Evolutionary conservation across 2,888 invertebrate species (phyloP).

Genomic region (Allophyes oxyacanthae): DNA sequence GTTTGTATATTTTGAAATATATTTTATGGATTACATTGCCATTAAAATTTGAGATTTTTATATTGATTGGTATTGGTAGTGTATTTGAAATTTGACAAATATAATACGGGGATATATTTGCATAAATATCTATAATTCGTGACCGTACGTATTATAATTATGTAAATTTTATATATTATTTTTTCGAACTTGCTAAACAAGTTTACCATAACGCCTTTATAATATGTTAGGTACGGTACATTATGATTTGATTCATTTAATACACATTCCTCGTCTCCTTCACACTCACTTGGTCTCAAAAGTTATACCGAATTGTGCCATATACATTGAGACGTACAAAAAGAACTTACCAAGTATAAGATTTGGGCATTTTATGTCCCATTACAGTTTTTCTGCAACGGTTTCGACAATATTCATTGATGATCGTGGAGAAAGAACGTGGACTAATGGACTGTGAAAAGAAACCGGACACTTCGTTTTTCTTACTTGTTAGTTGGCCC

Average conservation of each 20-base stretch:
- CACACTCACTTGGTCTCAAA: conserved; percentile 16
- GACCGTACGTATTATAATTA: conserved; percentile 20
- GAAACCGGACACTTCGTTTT: conserved; percentile 52
- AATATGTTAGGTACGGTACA: conserved; percentile 10
- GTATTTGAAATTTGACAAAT: too few species aligned
- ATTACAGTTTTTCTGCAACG: conserved; percentile 48
- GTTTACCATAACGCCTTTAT: conserved; percentile 30
- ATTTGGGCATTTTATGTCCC: conserved; percentile 35
- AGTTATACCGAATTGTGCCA: conserved; percentile 21
- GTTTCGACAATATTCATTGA: conserved; percentile 46
- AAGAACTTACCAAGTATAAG: conserved; percentile 6
- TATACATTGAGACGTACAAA: conserved; percentile 25
- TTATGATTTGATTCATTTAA: conserved; percentile 36
- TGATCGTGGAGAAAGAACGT: conserved; percentile 40
- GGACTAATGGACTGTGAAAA: conserved; percentile 54
- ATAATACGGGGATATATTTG: neutral
- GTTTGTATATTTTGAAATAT: conserved; percentile 12
- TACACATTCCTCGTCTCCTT: conserved; percentile 14
- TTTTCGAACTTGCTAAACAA: conserved; percentile 28
- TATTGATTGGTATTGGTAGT: too few species aligned
- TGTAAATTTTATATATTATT: conserved; percentile 34
- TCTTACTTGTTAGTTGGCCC: conserved; percentile 42
- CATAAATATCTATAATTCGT: conserved; percentile 19
- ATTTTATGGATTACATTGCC: too few species aligned
- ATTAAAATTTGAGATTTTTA: neutral